A percentile compares a stretch with the other conserved stretches of the same genome.
Conservation (phyloP, 1,140 invertebrate genomes). For the Vollenhovia emeryi region DNA sequence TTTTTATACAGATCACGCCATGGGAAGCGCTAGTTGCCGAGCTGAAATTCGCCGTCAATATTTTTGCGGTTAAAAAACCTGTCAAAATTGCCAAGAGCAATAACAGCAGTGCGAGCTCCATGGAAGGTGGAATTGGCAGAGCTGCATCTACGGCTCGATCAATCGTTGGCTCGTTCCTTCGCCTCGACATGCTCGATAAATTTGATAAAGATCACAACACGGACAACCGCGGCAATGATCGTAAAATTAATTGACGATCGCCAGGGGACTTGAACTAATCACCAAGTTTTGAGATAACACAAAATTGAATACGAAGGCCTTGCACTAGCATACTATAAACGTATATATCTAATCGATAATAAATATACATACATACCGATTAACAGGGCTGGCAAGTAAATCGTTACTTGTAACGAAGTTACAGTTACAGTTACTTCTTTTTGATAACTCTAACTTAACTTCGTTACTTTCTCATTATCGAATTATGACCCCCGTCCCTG, state of each 20-base stretch:
- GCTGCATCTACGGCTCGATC: conserved; percentile 76
- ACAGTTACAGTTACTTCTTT: too few species aligned
- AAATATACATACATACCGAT: background rate
- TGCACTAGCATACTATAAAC: background rate
- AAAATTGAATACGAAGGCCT: background rate
- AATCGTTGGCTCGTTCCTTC: conserved; percentile 79
- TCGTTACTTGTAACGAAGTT: too few species aligned
- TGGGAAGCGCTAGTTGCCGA: conserved; percentile 88
- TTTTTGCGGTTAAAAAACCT: conserved; percentile 88
- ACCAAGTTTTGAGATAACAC: background rate
- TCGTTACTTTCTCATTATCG: too few species aligned
- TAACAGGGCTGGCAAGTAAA: too few species aligned
- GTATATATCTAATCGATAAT: background rate
- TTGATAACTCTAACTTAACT: too few species aligned
- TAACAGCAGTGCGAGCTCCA: conserved; percentile 64
- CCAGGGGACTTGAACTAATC: background rate
- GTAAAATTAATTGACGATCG: conserved; percentile 66
- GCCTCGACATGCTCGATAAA: conserved; percentile 80
- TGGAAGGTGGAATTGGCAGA: conserved; percentile 70
- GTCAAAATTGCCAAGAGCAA: conserved; percentile 82
- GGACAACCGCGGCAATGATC: conserved; percentile 73
- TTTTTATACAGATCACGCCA: conserved; percentile 86
- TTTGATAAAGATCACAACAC: conserved; percentile 77
- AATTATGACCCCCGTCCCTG: too few species aligned
- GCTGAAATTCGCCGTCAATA: conserved; percentile 87